Base-by-base conservation (phyloP, 92 coral and sea anemone species). In the Desmophyllum pertusum region DNA sequence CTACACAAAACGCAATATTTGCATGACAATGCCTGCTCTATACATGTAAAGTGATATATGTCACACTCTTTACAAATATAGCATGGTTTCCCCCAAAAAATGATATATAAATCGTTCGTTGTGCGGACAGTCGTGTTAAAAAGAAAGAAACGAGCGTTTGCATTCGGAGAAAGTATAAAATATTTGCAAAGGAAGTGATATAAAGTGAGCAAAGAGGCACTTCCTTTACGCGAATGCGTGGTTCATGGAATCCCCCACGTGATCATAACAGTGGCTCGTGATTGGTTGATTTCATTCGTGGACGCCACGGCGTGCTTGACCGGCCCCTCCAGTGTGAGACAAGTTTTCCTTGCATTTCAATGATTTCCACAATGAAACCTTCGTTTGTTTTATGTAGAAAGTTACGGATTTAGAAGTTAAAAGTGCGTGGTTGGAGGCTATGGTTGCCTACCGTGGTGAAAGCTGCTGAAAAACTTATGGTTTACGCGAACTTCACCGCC, bases 281-380 rank as follows among this genome's bases (percentile, higher is more conserved):
- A 89, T 89, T 75, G 90, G 92, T 72, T 36, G 50, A 87, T 39
- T 80, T 53, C n/a, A 74, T 51, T 74, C 70, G 89, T 43, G 51
- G 80, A 61, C 87, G 87, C 83, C 66, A 83, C 92, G 92, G 87
- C 89, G 82, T 84, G 89, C 86, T 89, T 78, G 79, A 79, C 84
- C 76, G 77, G 86, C 94, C 98, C 98, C 98, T 89, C 97, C 92
- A 89, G 91, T 84, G 85, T 73, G n/a, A 77, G 92, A 84, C 88
- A 40, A 66, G 80, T 88, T 82, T 86, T 65, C 81, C 80, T 63
- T 91, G 91, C 87, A 89, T 89, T 93, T 84, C 94, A 91, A 93
- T 93, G 97, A 93, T 84, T 94, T 89, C 86, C 46, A 86, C 88
- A 71, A 78, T 80, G 89, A 91, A 94, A 69, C 90, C 89, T 31